Evolutionary conservation across 2,113 vertebrate species (phyloP), one percentile per base, ranked within the genome.

Genomic region (Chamaetylas fuelleborni): DNA sequence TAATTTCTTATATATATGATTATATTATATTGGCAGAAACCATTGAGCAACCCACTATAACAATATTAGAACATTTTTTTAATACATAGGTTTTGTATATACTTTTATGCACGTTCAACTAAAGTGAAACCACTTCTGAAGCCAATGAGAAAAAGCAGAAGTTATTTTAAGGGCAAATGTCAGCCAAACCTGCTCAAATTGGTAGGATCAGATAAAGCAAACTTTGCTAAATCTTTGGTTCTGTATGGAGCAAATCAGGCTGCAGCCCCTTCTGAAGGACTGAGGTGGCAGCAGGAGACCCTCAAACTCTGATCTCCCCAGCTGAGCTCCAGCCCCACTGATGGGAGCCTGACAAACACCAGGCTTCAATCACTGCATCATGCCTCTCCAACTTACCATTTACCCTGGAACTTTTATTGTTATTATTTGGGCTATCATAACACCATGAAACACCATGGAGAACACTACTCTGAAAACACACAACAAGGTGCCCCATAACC

Each of bases 271-370:
- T 38, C 40, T 38, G 57, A 86, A 83, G 64, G 45, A 14, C 79
- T 73, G 72, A 51, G 65, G 36, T 25, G 0, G 0, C 54, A 50
- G 76, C 29, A 19, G 47, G 38, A 5, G 1, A 42, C 6, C 25
- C 43, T 19, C 1, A 0, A 57, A 33, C 23, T 14, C 36, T 31
- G 19, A 42, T 40, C 10, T 62, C 24, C 66, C 36, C 2, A 2
- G 12, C 40, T 72, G 62, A 67, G n/a, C 40, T 38, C 45, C n/a
- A 25, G 9, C 8, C 19, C 11, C 1, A 24, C 28, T 66, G n/a
- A 47, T 17, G 48, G 74, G 67, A 38, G 31, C 47, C 47, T 47
- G 24, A n/a, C 28, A 65, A 93, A 76, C 51, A 54, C 24, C 40
- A 80, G 53, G 12, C 47, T 73, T 81, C 57, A 61, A 6, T 40